Evolutionary conservation across 2,113 vertebrate genomes (phyloP), one percentile per base, ranked within the genome.

Genomic region (Andinoacara biseriatus): DNA sequence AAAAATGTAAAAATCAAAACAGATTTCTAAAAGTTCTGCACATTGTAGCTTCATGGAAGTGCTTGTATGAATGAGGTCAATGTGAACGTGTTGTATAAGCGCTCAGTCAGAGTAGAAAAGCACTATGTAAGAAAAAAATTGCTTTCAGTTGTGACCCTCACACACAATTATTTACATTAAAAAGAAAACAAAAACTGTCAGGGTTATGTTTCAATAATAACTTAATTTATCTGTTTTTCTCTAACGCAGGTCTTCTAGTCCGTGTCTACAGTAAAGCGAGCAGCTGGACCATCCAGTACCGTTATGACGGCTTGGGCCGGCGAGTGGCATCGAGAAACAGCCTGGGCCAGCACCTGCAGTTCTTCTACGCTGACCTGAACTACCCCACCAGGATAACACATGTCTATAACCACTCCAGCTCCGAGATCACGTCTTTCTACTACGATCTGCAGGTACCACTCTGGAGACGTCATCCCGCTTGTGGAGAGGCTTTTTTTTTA

Each of bases 341-440:
- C 78, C 95, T 98, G n/a, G 98, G 98, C 0, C 98, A 99, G 89
- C 98, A 99, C 65, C 95, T 99, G 69, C 98, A 99, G 94, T 99
- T 99, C 89, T 99, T 99, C 90, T 99, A 99, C 0, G 97, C 98
- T 0, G 98, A 99, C 89, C 96, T 99, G 13, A 99, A 97, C 40
- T 98, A 99, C 79, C 98, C 98, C 7, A 99, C 97, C 15, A 96
- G 98, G 85, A 98, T 99, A 87, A 99, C 98, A 5, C 98, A 99
- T 0, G 97, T 99, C 3, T 99, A 99, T 76, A 99, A 99, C 91
- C 98, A 99, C 88, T 99, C 98, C 0, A 99, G 98, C 91, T 99
- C 98, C 0, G 98, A 99, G 94, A 99, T 99, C 86, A 99, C 98
- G 0, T 99, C 98, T 57, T 96, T 99, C 5, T 99, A 99, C 89